Evolutionary conservation across 2,797 vertebrate species (phyloP), one percentile per base, ranked within the genome.

Genomic region (Antennarius maculatus): DNA sequence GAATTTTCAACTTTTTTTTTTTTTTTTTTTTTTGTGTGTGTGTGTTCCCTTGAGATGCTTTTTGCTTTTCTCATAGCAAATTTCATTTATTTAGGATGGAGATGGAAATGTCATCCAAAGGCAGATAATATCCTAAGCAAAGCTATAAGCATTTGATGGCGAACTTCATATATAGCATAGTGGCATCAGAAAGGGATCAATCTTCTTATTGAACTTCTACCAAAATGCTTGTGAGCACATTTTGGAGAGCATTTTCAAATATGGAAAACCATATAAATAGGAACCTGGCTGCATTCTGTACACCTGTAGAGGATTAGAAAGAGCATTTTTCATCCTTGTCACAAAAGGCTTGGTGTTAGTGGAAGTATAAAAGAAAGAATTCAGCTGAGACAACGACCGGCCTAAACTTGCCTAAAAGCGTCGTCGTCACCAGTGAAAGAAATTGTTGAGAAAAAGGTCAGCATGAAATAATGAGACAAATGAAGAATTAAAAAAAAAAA

Each of bases 371-470:
- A 34, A 8, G 31, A 34, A 8, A 5, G 5, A 6, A 34, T 34
- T 34, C 8, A 34, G 31, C 31, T 34, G 31, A 23, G 71, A 76
- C 13, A 18, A 54, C 29, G 52, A 43, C 53, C 55, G 50, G 62
- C 60, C 27, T 48, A 68, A 80, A 76, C 71, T 5, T 41, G 41
- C 42, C 60, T 9, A 5, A 61, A 34, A 27, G 13, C 51, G 9
- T 23, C 4, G 6, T 31, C 42, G 13, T 55, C 46, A 41, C 53
- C 65, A 54, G 41, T 31, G 17, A 29, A 66, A 41, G 43, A 74
- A 61, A 61, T 54, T 31, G 49, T 37, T 5, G 4, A 56, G 34
- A 47, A 52, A 62, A 49, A 54, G 7, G 14, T 37, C 2, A 15
- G 65, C 60, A 61, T n/a, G 17, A 29, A 43, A 45, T 5, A 9